Conservation (phyloP, 2,797 vertebrate genomes). For the Valencia hispanica region DNA sequence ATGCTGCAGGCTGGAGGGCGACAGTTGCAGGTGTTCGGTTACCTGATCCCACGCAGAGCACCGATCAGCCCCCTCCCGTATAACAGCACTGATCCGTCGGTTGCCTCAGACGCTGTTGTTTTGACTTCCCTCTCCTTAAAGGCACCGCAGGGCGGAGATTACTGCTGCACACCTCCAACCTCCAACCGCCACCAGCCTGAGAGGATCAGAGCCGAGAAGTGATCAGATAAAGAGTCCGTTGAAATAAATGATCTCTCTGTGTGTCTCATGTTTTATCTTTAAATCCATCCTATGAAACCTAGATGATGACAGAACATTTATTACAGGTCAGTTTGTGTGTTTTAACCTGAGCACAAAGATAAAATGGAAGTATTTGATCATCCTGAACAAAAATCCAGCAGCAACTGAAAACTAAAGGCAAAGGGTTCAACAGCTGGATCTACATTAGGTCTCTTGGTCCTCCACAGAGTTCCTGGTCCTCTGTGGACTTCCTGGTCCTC, state of each 20-base stretch:
- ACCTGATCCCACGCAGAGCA: neutral
- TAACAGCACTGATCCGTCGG: constrained; percentile 35
- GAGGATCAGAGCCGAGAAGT: neutral
- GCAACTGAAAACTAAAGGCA: neutral
- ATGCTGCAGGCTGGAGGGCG: neutral
- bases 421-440: neutral
- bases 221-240: neutral
- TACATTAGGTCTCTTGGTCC: neutral
- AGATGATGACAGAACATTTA: neutral
- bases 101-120: constrained; percentile 54
- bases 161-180: constrained; percentile 14
- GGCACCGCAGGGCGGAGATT: constrained; percentile 33
- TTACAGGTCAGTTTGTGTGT: neutral
- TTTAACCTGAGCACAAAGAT: too few species aligned
- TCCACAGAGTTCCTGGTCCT: too few species aligned
- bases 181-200: neutral
- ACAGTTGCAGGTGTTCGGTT: constrained; percentile 5
- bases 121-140: constrained; percentile 37
- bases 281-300: neutral
- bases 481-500: too few species aligned
- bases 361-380: neutral
- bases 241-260: neutral
- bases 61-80: neutral
- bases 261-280: neutral
- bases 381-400: neutral